Base-by-base conservation (phyloP, 2,113 vertebrate species). In the Cyanoliseus patagonus region DNA sequence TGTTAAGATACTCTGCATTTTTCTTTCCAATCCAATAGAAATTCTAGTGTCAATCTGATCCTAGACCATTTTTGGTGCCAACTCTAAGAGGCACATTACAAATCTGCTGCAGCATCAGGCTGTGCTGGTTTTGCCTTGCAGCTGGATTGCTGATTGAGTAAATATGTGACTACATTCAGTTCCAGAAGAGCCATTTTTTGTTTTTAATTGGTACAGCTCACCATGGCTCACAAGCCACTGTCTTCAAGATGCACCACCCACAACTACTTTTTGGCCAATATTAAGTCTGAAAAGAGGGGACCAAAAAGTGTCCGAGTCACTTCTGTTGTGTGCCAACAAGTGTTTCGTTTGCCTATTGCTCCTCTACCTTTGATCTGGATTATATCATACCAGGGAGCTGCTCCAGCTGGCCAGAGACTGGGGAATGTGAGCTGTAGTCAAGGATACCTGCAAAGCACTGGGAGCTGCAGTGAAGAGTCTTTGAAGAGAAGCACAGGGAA, bases 381-480 rank as follows among this genome's bases (percentile, higher is more conserved):
- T 90, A 10, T 86, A 70, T 96, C 86, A 72, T 88, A 55, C 39
- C 52, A 91, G 84, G 55, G 74, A 90, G 57, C 64, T 86, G 62
- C 79, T 97, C 92, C 93, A 95, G 92, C 94, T 94, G 94, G 95
- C 89, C 18, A 8, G 89, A 80, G 79, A 83, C 17, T 70, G 66
- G 44, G 57, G 78, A 96, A 81, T 95, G 41, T 92, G 81, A 90
- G 83, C 88, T 96, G 96, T 96, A 97, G 97, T 96, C 95, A 97
- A 95, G 97, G 95, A 95, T 96, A 97, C 95, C 93, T 96, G 95
- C 87, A 94, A 94, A 94, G 57, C 70, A 74, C 49, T 57, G 94
- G 66, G 49, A 88, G 53, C 94, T 93, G 80, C 88, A 92, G 94
- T 3, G 6, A 92, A 94, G 75, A 78, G 68, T 61, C 64, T 94